These are phyloP conservation scores for Azemiops feae DNA, from an alignment of 2,113 vertebrate genomes.

Conservation along the genomic window DNA sequence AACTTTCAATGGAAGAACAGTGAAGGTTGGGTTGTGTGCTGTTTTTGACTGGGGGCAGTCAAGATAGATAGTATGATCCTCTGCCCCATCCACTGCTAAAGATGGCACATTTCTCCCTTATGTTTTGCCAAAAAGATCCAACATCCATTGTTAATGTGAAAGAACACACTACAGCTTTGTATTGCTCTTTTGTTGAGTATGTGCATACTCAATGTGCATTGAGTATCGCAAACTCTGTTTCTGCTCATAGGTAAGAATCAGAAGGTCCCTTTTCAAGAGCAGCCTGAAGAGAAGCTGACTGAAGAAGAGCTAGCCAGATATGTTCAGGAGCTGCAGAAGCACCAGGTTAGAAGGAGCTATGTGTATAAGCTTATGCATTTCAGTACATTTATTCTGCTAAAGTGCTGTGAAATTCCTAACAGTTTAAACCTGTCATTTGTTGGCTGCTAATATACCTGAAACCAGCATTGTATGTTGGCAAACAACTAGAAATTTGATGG, in stretches of 20 bases:
- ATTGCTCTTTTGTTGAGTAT: background rate
- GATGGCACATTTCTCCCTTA: background rate
- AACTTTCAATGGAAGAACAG: background rate
- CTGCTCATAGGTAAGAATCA: constrained; percentile 75
- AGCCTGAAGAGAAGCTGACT: constrained; percentile 77
- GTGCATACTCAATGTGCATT: background rate
- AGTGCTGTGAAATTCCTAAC: background rate
- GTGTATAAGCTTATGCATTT: background rate
- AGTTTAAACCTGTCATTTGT: background rate
- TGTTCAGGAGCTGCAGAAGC: constrained; percentile 91
- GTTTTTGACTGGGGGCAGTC: background rate
- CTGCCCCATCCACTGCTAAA: background rate
- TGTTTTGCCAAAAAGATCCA: constrained; percentile 5
- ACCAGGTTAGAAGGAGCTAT: constrained; percentile 80
- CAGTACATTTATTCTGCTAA: constrained; percentile 12
- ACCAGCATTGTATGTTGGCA: background rate
- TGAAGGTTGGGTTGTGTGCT: background rate
- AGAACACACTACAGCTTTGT: background rate
- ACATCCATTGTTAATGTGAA: background rate
- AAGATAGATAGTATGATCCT: background rate
- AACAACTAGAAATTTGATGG: background rate
- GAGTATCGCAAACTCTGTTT: constrained; percentile 33
- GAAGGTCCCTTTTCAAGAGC: constrained; percentile 61
- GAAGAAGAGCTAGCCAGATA: constrained; percentile 91
- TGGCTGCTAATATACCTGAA: background rate